These are phyloP conservation scores for Linepithema humile DNA, from an alignment of 1,140 invertebrate genomes.

Conservation along the genomic window DNA sequence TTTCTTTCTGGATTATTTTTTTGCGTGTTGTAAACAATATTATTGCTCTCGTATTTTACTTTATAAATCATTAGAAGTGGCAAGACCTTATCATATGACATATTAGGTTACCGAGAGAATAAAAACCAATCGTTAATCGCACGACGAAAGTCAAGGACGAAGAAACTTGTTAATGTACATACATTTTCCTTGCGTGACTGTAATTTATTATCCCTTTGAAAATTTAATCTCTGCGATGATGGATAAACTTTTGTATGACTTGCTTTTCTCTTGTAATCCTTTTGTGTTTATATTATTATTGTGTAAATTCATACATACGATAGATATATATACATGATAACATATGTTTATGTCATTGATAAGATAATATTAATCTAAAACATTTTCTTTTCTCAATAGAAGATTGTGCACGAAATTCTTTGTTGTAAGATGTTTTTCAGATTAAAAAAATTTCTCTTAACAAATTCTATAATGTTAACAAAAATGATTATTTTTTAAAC, in stretches of 20 bases:
- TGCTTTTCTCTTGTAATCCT: constrained; percentile 3
- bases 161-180: constrained; percentile 43
- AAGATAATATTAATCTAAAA: too few relatives aligned
- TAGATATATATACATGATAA: too few relatives aligned
- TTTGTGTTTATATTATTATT: neutral
- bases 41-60: neutral
- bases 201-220: constrained; percentile 29
- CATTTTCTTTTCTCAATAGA: neutral
- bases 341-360: too few relatives aligned
- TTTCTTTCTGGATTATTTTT: neutral
- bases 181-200: constrained; percentile 20
- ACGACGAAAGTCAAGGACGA: constrained; percentile 41
- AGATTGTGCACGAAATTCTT: neutral
- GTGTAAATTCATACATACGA: neutral
- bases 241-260: constrained; percentile 4
- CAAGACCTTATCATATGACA: neutral
- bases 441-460: neutral
- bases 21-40: neutral
- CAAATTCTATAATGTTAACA: too few relatives aligned
- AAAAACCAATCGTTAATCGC: constrained; percentile 32
- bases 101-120: neutral
- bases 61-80: neutral
- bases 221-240: constrained; percentile 5
- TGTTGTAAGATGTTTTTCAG: too few relatives aligned
- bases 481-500: too few relatives aligned